phyloP scores from a whole-genome alignment of 2,113 vertebrate genomes.

The Macrotus californicus region DNA sequence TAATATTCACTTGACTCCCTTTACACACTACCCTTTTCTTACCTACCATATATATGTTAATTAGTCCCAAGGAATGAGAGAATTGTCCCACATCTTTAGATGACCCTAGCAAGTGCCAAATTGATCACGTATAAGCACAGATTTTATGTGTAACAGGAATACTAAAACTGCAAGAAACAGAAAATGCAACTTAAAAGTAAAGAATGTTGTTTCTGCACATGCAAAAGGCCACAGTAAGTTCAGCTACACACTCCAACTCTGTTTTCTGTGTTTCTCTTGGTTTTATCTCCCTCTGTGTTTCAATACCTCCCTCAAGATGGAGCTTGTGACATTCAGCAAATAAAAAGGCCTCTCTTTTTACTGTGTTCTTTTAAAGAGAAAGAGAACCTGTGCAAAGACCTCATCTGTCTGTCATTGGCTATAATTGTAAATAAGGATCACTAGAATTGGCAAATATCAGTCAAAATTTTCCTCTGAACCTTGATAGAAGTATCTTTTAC shows the following conservation, averaged over 20 bases:
- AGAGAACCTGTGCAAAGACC: neutral
- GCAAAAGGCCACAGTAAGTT: neutral
- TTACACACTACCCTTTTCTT: neutral
- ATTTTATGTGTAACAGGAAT: neutral
- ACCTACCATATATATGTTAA: neutral
- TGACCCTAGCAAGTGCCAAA: neutral
- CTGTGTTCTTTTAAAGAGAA: neutral
- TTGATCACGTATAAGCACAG: neutral
- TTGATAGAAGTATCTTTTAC: neutral
- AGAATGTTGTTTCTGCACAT: neutral
- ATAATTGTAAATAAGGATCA: neutral
- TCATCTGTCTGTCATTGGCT: neutral
- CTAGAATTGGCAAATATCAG: neutral
- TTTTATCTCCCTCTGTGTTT: neutral
- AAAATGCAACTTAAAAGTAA: neutral
- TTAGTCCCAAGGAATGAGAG: neutral
- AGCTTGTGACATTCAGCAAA: neutral
- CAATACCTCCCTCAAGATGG: neutral
- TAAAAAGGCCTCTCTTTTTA: neutral
- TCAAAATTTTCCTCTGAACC: neutral
- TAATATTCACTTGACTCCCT: accelerated
- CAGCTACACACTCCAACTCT: accelerated
- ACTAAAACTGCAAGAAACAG: neutral
- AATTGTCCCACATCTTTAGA: neutral
- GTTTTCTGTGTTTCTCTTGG: neutral